Conservation (phyloP, 2,888 invertebrate species). For the Mycogona germanica region DNA sequence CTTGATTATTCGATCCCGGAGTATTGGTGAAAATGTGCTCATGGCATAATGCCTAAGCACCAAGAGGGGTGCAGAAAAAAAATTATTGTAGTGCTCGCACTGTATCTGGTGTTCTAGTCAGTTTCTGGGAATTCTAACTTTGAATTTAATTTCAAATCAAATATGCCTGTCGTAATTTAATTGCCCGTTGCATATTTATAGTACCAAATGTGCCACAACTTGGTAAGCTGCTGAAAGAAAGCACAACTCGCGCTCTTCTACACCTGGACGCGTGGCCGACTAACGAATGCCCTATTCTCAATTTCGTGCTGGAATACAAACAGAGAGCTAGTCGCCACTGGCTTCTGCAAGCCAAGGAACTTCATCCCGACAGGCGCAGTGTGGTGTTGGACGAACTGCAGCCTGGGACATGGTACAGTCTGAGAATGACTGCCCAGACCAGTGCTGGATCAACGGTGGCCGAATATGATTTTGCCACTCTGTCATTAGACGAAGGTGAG, state of each 20-base stretch:
- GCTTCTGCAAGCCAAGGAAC: slow-evolving; percentile 26
- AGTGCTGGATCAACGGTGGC: slow-evolving; percentile 28
- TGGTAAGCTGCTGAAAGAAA: slow-evolving; percentile 32
- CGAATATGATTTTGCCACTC: slow-evolving; percentile 28
- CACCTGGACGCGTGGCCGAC: slow-evolving; percentile 35
- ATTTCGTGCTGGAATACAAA: slow-evolving; percentile 34
- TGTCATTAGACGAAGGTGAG: slow-evolving; percentile 27
- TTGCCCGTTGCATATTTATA: slow-evolving; percentile 25
- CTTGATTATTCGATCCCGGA: too few species aligned
- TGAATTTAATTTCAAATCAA: neutral
- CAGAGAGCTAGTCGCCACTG: slow-evolving; percentile 23
- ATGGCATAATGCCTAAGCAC: too few species aligned
- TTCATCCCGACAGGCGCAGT: slow-evolving; percentile 26
- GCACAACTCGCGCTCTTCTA: slow-evolving; percentile 35
- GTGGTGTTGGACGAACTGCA: slow-evolving; percentile 27
- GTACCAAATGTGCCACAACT: slow-evolving; percentile 36
- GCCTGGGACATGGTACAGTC: slow-evolving; percentile 28
- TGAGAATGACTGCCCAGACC: slow-evolving; percentile 28
- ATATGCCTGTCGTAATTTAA: neutral
- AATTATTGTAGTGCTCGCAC: too few species aligned
- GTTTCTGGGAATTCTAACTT: too few species aligned
- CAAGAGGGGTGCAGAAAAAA: too few species aligned
- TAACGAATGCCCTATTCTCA: slow-evolving; percentile 35
- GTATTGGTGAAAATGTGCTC: too few species aligned
- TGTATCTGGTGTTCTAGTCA: too few species aligned